Conservation (phyloP, 1,140 invertebrate species). For the Nephila pilipes region DNA sequence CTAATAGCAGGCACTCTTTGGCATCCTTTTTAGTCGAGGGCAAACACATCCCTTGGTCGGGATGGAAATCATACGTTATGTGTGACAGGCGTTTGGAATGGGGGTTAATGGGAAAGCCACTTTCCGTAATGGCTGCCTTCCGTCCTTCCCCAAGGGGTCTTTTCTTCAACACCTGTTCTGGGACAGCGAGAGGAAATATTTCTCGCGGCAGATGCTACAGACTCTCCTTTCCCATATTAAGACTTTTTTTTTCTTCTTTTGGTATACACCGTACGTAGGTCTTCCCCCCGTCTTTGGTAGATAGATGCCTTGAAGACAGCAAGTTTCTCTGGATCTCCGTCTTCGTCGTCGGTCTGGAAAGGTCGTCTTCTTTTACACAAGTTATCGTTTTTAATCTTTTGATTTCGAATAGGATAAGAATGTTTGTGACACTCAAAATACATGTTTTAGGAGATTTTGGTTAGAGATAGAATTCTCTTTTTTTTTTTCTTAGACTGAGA, state of each 20-base stretch:
- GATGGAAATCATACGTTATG: slow-evolving; percentile 57
- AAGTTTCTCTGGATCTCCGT: neutral
- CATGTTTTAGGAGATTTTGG: neutral
- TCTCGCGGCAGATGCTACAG: slow-evolving; percentile 36
- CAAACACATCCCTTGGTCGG: neutral
- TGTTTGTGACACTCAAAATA: slow-evolving; percentile 19
- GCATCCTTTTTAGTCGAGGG: slow-evolving; percentile 18
- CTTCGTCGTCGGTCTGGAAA: too few relatives aligned
- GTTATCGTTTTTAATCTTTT: slow-evolving; percentile 30
- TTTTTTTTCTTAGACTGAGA: neutral
- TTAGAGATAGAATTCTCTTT: neutral
- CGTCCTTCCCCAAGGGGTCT: slow-evolving; percentile 45
- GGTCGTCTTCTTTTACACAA: neutral
- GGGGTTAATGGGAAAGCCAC: slow-evolving; percentile 49
- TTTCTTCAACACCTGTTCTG: slow-evolving; percentile 55
- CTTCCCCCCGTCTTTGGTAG: neutral
- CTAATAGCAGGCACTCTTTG: neutral
- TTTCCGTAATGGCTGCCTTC: slow-evolving; percentile 45
- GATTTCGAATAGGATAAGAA: neutral
- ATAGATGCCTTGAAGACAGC: neutral
- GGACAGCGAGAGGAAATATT: slow-evolving; percentile 36
- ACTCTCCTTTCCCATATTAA: neutral
- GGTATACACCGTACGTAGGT: neutral
- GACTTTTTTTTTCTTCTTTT: neutral
- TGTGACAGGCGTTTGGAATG: slow-evolving; percentile 53